These are phyloP conservation scores for Nomada fucata DNA, from an alignment of 2,888 invertebrate genomes.

Conservation along the genomic window DNA sequence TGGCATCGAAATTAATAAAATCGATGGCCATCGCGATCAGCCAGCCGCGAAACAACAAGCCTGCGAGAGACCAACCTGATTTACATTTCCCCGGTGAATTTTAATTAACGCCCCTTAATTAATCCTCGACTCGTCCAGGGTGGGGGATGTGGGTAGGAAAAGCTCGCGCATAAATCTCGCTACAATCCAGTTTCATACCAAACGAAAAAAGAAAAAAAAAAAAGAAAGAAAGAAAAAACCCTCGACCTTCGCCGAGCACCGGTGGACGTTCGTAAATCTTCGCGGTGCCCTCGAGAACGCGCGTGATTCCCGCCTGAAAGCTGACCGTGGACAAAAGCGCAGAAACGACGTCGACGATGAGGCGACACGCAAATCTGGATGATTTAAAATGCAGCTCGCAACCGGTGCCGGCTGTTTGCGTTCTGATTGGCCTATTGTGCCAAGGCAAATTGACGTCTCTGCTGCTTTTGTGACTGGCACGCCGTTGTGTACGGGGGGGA, in stretches of 20 bases:
- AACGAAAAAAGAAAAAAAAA: too few relatives aligned
- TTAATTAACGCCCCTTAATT: constrained; percentile 59
- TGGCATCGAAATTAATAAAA: constrained; percentile 47
- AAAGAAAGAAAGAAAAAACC: neutral
- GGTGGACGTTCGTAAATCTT: constrained; percentile 21
- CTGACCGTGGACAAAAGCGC: constrained; percentile 23
- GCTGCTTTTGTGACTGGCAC: constrained; percentile 71
- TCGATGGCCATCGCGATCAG: constrained; percentile 40
- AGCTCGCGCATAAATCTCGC: constrained; percentile 51
- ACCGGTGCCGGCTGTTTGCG: constrained; percentile 79
- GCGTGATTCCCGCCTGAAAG: constrained; percentile 2
- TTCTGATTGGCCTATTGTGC: constrained; percentile 83
- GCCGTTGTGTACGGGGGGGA: neutral
- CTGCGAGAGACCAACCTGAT: constrained; percentile 27
- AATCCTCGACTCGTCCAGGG: constrained; percentile 43
- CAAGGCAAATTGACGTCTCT: constrained; percentile 80
- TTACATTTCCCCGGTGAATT: constrained; percentile 54
- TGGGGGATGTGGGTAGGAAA: neutral
- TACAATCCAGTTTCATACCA: constrained; percentile 30
- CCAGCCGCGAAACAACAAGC: constrained; percentile 37
- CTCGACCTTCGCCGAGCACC: neutral
- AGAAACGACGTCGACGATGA: neutral
- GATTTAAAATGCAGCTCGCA: constrained; percentile 79
- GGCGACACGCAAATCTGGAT: constrained; percentile 15
- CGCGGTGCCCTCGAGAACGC: neutral